Base-by-base conservation (phyloP, 92 coral and sea anemone species). In the Siderastrea siderea region DNA sequence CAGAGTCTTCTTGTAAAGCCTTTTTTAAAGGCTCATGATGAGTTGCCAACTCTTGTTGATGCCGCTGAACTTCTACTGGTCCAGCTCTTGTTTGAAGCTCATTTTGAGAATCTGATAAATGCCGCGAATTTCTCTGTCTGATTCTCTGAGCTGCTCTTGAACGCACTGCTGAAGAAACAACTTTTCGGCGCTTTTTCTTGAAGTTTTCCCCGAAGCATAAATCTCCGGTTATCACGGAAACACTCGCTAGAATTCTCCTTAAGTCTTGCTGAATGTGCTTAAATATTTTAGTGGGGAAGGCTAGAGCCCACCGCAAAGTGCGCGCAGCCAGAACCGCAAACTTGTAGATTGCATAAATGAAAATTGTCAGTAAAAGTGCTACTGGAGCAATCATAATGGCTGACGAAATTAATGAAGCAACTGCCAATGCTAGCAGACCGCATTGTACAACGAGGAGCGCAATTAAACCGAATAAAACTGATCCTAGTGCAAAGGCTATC, bases 321-420 rank as follows among this genome's bases (percentile, higher is more conserved):
- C 47, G 65, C 46, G 10, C 16, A n/a, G 60, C 59, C 14, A 38
- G 2, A 7, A 57, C 13, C 9, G 51, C 45, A 17, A 7, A 47
- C 59, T 60, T 71, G 79, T 71, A 83, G 7, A 13, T 49, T 2
- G 60, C 52, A 17, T 71, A 83, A 61, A 71, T 48, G 48, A 47
- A 59, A 60, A 71, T 16, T 17, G 87, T 72, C 26, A 71, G 14
- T 1, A 74, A 12, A 71, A 83, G 12, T 45, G 87, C 87, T 19
- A 51, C 47, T 26, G 87, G 87, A 58, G 50, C 70, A 47, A 73
- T 51, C 47, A 57, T 10, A 1, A 62, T 68, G 59, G 43, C 15
- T 46, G 79, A 17, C 10, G 79, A 61, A 47, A 47, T n/a, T 38
- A 73, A 71, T 12, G 79, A 83, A 3, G 60, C 71, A 7, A 71